These are phyloP conservation scores for Pteropus rufus DNA, from an alignment of 2,797 vertebrate species.

Conservation along the genomic window DNA sequence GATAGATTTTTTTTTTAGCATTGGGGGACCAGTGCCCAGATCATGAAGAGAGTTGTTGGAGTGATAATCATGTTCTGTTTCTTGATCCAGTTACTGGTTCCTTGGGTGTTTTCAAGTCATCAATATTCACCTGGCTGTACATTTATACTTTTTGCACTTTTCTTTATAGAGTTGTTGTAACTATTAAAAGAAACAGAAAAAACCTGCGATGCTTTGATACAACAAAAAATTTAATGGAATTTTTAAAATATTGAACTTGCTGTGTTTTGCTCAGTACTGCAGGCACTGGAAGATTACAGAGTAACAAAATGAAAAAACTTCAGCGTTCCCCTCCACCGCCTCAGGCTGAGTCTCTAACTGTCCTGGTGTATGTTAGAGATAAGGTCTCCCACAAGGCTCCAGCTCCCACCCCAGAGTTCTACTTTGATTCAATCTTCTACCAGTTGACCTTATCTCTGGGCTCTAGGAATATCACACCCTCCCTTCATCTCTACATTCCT, in stretches of 20 bases:
- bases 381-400: neutral
- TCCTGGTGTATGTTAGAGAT: too few species aligned
- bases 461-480: neutral
- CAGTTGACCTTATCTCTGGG: neutral
- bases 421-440: neutral
- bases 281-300: neutral
- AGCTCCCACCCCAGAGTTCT: neutral
- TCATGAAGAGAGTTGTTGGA: neutral
- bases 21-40: neutral
- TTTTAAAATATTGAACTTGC: neutral
- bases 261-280: neutral
- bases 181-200: neutral
- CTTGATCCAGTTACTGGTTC: neutral
- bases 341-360: neutral
- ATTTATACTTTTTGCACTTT: neutral
- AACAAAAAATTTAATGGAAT: neutral
- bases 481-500: neutral
- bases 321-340: rapidly evolving
- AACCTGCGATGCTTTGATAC: neutral
- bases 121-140: neutral
- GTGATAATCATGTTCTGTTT: neutral
- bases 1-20: neutral
- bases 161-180: neutral
- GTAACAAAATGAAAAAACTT: neutral
- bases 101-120: neutral